Base-by-base conservation (phyloP, 1,140 invertebrate species). In the Bombus soroeensis region DNA sequence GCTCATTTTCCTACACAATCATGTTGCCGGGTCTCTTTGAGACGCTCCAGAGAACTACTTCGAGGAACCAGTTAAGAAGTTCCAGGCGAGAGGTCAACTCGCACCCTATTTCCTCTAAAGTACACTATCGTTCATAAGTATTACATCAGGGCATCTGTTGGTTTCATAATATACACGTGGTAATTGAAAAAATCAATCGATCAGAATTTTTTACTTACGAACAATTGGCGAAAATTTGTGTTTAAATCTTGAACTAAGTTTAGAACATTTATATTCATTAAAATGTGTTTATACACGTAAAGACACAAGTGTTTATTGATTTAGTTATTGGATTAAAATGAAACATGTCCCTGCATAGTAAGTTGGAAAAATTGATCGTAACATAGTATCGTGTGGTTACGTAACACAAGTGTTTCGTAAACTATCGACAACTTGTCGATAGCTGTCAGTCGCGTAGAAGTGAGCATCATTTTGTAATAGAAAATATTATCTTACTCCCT, bases 1-100 rank as follows among this genome's bases (percentile, higher is more conserved):
- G 43, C 75, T 89, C 82, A 88, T 85, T 89, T 88, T 66, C 76
- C 59, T 37, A 5, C 43, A 81, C 81, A 88, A 73, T 85, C 81
- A 22, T 43, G 75, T 64, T 34, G 43, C 64, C 41, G 0, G 25
- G 13, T 3, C 78, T 39, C 66, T 71, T 71, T 81, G 34, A 53
- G 12, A n/a, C 32, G 25, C 39, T 62, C 8, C 41, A 39, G 34
- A 81, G 43, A 47, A 18, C 64, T 15, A 68, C 77, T 18, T 47
- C 43, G 41, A 8, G 18, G 72, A 47, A 74, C 18, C 43, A 75
- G 37, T 39, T 59, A 68, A 41, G 62, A 79, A 25, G 13, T 70
- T 70, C 15, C 6, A 12, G 15, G 41, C 25, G 25, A 75, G 71
- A 71, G 77, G 76, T 72, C 70, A 73, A 59, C 77, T 75, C 84